Evolutionary conservation across 2,797 vertebrate genomes (phyloP), one percentile per base, ranked within the genome.

Genomic region (Sarcophilus harrisii): DNA sequence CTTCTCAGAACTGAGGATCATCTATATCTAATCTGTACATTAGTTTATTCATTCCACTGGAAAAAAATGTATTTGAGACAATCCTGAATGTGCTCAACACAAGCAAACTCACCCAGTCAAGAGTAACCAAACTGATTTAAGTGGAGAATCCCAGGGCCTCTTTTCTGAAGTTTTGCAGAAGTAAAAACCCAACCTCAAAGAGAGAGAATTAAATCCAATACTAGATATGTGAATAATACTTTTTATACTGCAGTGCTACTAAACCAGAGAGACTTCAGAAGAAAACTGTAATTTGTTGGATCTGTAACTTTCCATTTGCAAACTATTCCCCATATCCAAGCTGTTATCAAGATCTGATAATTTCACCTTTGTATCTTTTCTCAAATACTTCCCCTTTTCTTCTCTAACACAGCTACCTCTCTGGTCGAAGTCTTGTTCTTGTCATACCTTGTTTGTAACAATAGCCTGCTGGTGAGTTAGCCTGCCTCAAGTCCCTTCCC

Each of bases 141-240:
- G 12, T 21, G 57, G 58, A 27, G 11, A 54, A 87, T 94, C 92
- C 57, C 11, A 91, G 92, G 49, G 11, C 30, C 62, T 92, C 91
- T 28, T n/a, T 57, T 1, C 87, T 90, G 94, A 96, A 97, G 27
- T 54, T 59, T 92, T 94, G 45, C 91, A 94, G 92, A 92, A 55
- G n/a, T 32, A 94, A 54, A 49, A 58, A 95, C 94, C 66, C 93
- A 59, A 93, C 91, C 93, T 94, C 90, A 57, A 62, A 90, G 92
- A 57, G 57, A 90, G 92, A 38, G 95, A 57, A 95, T 94, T 90
- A 96, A 97, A 97, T 96, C 93, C 27, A 95, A 73, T 62, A 62
- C 87, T 94, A 97, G 96, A 97, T 96, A 95, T 66, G 49, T 92
- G 90, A 92, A 30, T 94, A 93, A 93, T 93, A 96, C 90, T 95